phyloP scores from a whole-genome alignment of 2,797 vertebrate species.

The Oryzias dopingdopingensis region DNA sequence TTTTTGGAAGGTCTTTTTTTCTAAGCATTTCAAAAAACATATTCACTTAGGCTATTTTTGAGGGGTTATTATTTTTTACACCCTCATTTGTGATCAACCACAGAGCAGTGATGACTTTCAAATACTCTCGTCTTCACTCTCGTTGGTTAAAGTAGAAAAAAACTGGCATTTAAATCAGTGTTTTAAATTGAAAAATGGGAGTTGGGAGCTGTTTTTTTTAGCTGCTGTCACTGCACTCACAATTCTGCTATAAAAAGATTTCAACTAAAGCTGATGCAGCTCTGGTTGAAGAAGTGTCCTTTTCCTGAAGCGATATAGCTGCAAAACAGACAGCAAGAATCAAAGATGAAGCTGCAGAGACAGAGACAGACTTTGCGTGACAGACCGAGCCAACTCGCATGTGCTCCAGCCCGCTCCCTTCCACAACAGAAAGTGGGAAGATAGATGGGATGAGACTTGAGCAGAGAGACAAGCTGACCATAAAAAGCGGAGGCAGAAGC shows the following conservation, averaged over 20 bases:
- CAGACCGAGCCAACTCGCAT: constrained; percentile 62
- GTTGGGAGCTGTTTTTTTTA: constrained; percentile 60
- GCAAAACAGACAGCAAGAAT: constrained; percentile 55
- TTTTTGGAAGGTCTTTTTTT: too few relatives aligned
- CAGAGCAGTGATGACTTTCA: too few relatives aligned
- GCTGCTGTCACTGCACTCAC: constrained; percentile 61
- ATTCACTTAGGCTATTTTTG: too few relatives aligned
- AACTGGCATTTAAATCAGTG: too few relatives aligned
- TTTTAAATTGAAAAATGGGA: background rate
- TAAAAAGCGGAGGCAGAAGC: constrained; percentile 67
- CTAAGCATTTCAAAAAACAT: too few relatives aligned
- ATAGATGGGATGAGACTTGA: constrained; percentile 51
- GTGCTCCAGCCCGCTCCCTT: constrained; percentile 48
- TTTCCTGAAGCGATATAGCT: constrained; percentile 63
- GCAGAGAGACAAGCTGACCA: constrained; percentile 67
- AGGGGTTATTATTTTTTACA: too few relatives aligned
- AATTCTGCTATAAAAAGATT: constrained; percentile 68
- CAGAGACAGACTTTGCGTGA: constrained; percentile 59
- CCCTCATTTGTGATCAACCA: too few relatives aligned
- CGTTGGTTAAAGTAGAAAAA: too few relatives aligned
- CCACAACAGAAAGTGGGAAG: constrained; percentile 49
- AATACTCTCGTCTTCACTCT: too few relatives aligned
- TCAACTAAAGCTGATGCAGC: constrained; percentile 56
- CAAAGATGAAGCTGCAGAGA: constrained; percentile 47
- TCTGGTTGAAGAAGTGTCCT: constrained; percentile 57